Evolutionary conservation across 2,113 vertebrate genomes (phyloP).

Genomic region (Ptychochromis oligacanthus): DNA sequence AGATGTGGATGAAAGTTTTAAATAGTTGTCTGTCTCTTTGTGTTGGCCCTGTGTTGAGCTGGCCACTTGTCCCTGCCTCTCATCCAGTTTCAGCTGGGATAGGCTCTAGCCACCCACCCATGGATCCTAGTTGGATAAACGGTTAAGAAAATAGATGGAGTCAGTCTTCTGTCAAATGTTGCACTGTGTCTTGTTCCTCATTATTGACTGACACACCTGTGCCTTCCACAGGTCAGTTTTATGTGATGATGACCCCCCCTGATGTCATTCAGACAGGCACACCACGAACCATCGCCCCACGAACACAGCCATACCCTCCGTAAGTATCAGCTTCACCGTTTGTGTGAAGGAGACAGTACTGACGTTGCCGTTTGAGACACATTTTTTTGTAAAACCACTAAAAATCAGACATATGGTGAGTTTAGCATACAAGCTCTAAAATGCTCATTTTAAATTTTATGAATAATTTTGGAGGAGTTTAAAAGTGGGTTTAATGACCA

Average conservation of each 20-base stretch:
- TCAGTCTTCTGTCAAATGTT: not conserved
- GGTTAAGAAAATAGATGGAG: not conserved
- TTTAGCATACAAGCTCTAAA: not conserved
- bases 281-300: conserved; percentile 84
- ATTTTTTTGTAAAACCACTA: not conserved
- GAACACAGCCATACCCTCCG: conserved; percentile 86
- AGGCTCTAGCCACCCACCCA: not conserved
- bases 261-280: conserved; percentile 87
- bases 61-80: not conserved
- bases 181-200: not conserved
- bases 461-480: not conserved
- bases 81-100: not conserved
- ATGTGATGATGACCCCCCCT: conserved; percentile 92
- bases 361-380: not conserved
- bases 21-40: not conserved
- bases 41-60: conserved; percentile 2
- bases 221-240: conserved; percentile 85
- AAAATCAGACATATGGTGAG: not conserved
- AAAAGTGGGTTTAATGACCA: not conserved
- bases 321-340: conserved; percentile 72
- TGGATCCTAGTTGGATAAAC: not conserved
- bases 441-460: not conserved
- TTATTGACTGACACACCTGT: not conserved
- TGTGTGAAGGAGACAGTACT: not conserved
- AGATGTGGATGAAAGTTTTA: not conserved